phyloP scores from a whole-genome alignment of 1,140 invertebrate genomes.

The Formica selysi region DNA sequence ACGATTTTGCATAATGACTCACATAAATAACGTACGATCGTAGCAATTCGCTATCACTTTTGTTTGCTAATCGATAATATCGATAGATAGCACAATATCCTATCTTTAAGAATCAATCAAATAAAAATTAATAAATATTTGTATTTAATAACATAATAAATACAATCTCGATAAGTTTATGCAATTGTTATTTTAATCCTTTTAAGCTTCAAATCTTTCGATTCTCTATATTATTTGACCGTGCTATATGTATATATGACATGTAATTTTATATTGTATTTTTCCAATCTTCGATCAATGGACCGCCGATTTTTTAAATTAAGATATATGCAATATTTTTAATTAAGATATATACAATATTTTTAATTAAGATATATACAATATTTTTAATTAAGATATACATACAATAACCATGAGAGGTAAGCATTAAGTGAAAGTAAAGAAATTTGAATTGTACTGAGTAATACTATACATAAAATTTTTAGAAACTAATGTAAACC shows the following conservation, averaged over 20 bases:
- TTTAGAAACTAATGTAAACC: background rate
- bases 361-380: no score
- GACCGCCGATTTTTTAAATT: no score
- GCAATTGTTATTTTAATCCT: background rate
- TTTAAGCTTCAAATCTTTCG: background rate
- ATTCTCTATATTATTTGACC: background rate
- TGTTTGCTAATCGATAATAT: slow-evolving; percentile 6
- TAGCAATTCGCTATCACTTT: background rate
- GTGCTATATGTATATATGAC: background rate
- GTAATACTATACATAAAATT: background rate
- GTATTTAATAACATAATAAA: no score
- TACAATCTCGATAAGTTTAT: no score
- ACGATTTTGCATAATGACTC: slow-evolving; percentile 20
- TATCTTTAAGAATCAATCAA: background rate
- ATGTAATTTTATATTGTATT: background rate
- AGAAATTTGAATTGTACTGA: background rate
- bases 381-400: no score
- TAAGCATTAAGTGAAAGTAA: background rate
- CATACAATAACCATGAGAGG: background rate
- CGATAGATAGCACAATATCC: background rate
- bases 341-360: no score
- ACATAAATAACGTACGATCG: slow-evolving; percentile 1
- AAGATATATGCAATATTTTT: no score
- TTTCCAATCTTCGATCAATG: background rate
- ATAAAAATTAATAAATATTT: background rate